Evolutionary conservation across 2,113 vertebrate species (phyloP), one percentile per base, ranked within the genome.

Genomic region (Elachura formosa): DNA sequence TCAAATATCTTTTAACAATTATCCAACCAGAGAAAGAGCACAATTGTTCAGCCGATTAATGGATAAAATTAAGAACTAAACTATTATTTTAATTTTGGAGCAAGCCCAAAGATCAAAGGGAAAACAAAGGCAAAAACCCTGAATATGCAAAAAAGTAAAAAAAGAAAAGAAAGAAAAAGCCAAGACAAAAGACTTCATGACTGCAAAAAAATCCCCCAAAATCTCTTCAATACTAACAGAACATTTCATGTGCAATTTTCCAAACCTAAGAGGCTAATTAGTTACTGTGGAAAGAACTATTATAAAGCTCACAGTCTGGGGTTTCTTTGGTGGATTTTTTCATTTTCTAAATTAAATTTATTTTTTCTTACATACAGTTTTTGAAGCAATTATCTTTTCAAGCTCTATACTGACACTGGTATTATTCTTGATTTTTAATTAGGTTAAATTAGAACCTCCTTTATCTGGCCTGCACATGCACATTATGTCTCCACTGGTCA

Each of bases 341-440:
- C 4, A 66, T 62, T 73, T 95, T 68, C 48, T 46, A 51, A 72
- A 85, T 92, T 80, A 21, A 87, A 45, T 92, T 85, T 83, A 43
- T 75, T 88, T 92, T 95, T 92, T 58, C 45, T 74, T 74, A 62
- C 23, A 43, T 29, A 54, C 38, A 54, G 6, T 54, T 96, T 89
- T 92, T 69, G 41, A 77, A 94, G 80, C 73, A 89, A 75, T 91
- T 87, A 91, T 74, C 48, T 81, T 84, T 93, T 84, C 48, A 87
- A 71, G 66, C 40, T 59, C 17, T 48, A 45, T 84, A 24, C 73
- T 84, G 77, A 82, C 78, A 79, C 31, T 75, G 41, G 40, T 81
- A 82, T 63, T 68, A 78, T 36, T 71, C 69, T 71, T 93, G 71
- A 87, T 93, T 95, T 87, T 93, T 94, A 89, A 93, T 86, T 89